A percentile compares a stretch with the other conserved stretches of the same genome.
Evolutionary conservation across 2,113 vertebrate species (phyloP).

Genomic region (Pachypanchax playfairii): DNA sequence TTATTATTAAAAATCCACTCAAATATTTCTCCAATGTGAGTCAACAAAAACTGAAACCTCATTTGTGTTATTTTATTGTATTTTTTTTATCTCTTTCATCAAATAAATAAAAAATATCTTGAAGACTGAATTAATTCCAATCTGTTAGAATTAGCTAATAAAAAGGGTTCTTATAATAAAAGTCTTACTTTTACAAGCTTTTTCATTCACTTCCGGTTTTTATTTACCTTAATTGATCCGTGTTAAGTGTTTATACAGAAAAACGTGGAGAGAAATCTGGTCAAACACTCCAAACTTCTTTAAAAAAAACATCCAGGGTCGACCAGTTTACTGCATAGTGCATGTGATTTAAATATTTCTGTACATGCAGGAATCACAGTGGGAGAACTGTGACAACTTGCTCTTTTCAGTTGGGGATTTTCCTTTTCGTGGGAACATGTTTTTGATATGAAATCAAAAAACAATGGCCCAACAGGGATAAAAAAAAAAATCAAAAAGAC

Average conservation of each 20-base stretch:
- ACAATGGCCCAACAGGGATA: constrained; percentile 11
- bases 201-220: constrained; percentile 43
- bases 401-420: constrained; percentile 42
- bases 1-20: too few species aligned
- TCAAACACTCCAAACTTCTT: constrained; percentile 35
- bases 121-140: too few species aligned
- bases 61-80: too few species aligned
- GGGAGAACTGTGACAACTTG: constrained; percentile 22
- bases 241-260: too few species aligned
- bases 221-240: constrained; percentile 48
- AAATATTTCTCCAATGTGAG: too few species aligned
- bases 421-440: constrained; percentile 37
- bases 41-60: too few species aligned
- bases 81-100: too few species aligned
- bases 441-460: constrained; percentile 40
- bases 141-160: background rate
- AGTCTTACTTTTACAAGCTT: constrained; percentile 34
- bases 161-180: constrained; percentile 12
- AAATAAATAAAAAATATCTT: too few species aligned
- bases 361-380: constrained; percentile 22
- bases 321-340: constrained; percentile 19
- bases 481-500: constrained; percentile 11
- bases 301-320: constrained; percentile 26
- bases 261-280: constrained; percentile 41
- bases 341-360: constrained; percentile 21